Evolutionary conservation across 1,140 invertebrate genomes (phyloP).

Genomic region (Eufriesea mexicana): DNA sequence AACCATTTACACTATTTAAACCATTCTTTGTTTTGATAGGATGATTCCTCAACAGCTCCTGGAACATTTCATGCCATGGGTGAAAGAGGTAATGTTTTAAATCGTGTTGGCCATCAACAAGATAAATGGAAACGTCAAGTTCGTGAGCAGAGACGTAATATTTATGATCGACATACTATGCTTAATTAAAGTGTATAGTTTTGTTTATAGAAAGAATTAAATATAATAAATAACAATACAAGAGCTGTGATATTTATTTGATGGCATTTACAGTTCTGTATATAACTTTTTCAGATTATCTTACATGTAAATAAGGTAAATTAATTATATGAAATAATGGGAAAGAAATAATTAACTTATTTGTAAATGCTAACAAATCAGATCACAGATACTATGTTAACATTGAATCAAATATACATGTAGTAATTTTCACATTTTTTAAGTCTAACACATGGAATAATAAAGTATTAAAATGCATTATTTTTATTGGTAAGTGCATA

Average conservation of each 20-base stretch:
- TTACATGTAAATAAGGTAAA: background rate
- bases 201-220: conserved; percentile 37
- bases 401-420: conserved; percentile 25
- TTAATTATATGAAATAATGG: conserved; percentile 1
- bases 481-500: conserved; percentile 26
- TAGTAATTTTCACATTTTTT: conserved; percentile 28
- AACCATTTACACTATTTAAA: background rate
- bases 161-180: conserved; percentile 99
- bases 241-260: conserved; percentile 29
- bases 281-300: conserved; percentile 8
- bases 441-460: conserved; percentile 26
- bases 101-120: conserved; percentile 97
- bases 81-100: conserved; percentile 92
- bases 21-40: conserved; percentile 78
- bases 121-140: conserved; percentile 99
- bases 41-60: conserved; percentile 84
- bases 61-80: conserved; percentile 87
- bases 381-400: conserved; percentile 16
- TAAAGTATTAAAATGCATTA: conserved; percentile 48
- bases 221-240: conserved; percentile 36
- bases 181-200: conserved; percentile 88
- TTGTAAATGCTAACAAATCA: conserved; percentile 26
- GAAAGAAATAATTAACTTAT: conserved; percentile 5
- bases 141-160: conserved; percentile 96
- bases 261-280: conserved; percentile 23